A percentile compares a stretch with the other conserved stretches of the same genome.
These are phyloP conservation scores for Muntiacus reevesi DNA, from an alignment of 2,113 vertebrate genomes.

Conservation along the genomic window DNA sequence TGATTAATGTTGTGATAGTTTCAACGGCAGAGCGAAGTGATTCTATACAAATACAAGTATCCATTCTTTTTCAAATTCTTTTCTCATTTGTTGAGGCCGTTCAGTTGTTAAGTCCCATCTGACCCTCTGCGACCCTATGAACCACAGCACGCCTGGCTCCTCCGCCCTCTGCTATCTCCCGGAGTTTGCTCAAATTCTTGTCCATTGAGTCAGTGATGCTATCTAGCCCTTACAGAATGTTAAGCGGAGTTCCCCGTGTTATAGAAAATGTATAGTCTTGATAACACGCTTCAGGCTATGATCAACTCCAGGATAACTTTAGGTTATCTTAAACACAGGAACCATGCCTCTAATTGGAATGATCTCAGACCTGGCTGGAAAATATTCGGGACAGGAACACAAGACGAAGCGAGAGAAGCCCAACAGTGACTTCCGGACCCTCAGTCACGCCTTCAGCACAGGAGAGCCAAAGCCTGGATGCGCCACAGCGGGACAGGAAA, in stretches of 20 bases:
- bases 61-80: neutral
- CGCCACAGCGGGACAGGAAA: neutral
- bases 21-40: neutral
- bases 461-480: neutral
- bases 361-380: neutral
- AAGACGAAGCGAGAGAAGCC: neutral
- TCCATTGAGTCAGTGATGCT: neutral
- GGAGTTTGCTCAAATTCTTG: neutral
- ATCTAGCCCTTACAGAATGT: neutral
- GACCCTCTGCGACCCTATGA: neutral
- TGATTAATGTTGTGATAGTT: neutral
- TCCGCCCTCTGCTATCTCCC: neutral
- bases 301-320: neutral
- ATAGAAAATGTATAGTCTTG: neutral
- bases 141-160: neutral
- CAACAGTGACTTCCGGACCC: neutral
- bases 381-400: neutral
- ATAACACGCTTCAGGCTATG: neutral
- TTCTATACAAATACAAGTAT: neutral
- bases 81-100: neutral
- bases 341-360: neutral
- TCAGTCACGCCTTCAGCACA: neutral
- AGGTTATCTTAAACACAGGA: neutral
- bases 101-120: neutral
- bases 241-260: neutral